Evolutionary conservation across 2,113 vertebrate genomes (phyloP).

Genomic region (Otolemur garnettii): DNA sequence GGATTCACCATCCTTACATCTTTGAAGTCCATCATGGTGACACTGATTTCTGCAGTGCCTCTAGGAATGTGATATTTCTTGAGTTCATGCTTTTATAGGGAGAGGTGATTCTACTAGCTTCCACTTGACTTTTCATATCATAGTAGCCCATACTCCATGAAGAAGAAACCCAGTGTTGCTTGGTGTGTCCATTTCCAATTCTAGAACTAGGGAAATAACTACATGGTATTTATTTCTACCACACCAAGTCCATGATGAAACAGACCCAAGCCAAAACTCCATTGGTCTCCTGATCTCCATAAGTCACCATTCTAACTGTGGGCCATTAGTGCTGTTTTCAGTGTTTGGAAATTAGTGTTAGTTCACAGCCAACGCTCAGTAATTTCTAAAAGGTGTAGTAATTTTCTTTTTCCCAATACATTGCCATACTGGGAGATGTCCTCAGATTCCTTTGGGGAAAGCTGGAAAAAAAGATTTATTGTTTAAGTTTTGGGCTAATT

Average conservation of each 20-base stretch:
- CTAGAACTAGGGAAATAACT: neutral
- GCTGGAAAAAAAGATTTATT: neutral
- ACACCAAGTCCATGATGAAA: neutral
- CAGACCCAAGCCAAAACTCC: neutral
- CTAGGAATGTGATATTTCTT: neutral
- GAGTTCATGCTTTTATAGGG: neutral
- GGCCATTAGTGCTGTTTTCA: neutral
- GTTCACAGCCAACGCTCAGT: neutral
- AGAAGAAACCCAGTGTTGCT: neutral
- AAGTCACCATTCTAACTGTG: neutral
- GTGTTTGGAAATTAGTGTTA: neutral
- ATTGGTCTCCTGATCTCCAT: neutral
- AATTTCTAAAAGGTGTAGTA: neutral
- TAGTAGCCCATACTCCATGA: neutral
- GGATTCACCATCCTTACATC: neutral
- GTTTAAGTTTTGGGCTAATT: neutral
- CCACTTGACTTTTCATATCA: neutral
- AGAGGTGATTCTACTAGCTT: neutral
- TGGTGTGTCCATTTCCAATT: neutral
- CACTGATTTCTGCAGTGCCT: neutral
- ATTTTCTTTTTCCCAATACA: neutral
- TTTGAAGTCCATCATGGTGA: neutral
- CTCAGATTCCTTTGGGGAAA: neutral
- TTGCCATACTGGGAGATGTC: neutral
- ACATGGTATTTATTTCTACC: neutral